Evolutionary conservation across 1,140 invertebrate genomes (phyloP).

Genomic region (Ips nitidus): DNA sequence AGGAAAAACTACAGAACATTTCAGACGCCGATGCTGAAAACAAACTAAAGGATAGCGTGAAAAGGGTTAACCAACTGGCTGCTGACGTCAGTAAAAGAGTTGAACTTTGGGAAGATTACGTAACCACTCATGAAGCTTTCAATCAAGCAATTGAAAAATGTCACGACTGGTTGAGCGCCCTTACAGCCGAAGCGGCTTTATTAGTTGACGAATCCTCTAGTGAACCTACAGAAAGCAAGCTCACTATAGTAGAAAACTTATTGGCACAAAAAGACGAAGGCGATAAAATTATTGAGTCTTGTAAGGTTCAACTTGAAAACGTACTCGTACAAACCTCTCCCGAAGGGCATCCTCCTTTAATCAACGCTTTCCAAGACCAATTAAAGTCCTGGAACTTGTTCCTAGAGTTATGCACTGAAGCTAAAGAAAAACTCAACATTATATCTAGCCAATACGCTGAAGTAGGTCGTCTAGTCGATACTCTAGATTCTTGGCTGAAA

Average conservation of each 20-base stretch:
- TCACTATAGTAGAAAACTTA: slow-evolving; percentile 74
- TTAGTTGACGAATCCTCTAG: slow-evolving; percentile 68
- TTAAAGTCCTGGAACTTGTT: slow-evolving; percentile 77
- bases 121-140: slow-evolving; percentile 80
- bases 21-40: slow-evolving; percentile 74
- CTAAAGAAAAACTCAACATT: slow-evolving; percentile 68
- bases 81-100: slow-evolving; percentile 70
- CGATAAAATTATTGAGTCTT: slow-evolving; percentile 68
- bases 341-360: slow-evolving; percentile 72
- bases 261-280: slow-evolving; percentile 72
- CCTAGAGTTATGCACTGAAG: slow-evolving; percentile 67
- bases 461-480: slow-evolving; percentile 75
- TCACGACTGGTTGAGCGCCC: slow-evolving; percentile 70
- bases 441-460: slow-evolving; percentile 76
- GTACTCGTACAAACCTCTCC: slow-evolving; percentile 78
- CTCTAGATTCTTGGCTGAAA: slow-evolving; percentile 80
- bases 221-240: slow-evolving; percentile 73
- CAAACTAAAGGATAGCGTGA: slow-evolving; percentile 68
- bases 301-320: slow-evolving; percentile 69
- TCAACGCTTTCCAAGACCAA: slow-evolving; percentile 74
- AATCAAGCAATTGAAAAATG: slow-evolving; percentile 74
- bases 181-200: slow-evolving; percentile 67
- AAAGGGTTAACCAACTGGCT: slow-evolving; percentile 68
- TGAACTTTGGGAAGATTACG: slow-evolving; percentile 67
- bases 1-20: slow-evolving; percentile 71